These are phyloP conservation scores for Heterochromis multidens DNA, from an alignment of 2,113 vertebrate genomes.

Conservation along the genomic window DNA sequence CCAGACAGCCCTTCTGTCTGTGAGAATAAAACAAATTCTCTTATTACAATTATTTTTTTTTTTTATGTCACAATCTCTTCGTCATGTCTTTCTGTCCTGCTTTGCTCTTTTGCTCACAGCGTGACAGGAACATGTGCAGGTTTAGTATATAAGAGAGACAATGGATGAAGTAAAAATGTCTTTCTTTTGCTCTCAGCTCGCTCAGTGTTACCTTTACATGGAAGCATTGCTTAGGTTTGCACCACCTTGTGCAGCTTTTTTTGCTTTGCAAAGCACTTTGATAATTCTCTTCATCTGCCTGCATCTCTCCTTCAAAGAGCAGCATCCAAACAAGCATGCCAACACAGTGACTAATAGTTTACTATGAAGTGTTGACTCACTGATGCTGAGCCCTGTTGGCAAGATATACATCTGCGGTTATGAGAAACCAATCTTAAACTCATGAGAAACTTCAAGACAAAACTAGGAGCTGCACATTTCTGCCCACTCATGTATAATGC, in stretches of 20 bases:
- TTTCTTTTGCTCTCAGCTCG: not conserved
- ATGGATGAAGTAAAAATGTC: not conserved
- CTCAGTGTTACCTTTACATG: not conserved
- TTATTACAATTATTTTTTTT: not conserved
- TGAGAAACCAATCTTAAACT: slow-evolving; percentile 12
- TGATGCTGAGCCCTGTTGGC: not conserved
- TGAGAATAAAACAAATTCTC: not conserved
- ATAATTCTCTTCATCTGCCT: not conserved
- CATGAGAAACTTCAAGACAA: not conserved
- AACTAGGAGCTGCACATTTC: not conserved
- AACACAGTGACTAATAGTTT: slow-evolving; percentile 24
- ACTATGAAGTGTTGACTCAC: slow-evolving; percentile 44
- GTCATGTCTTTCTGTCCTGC: not conserved
- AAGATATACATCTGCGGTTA: not conserved
- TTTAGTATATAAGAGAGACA: not conserved
- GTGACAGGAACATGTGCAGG: not conserved
- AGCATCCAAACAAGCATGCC: slow-evolving; percentile 14
- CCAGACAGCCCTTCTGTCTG: not conserved
- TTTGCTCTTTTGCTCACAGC: not conserved
- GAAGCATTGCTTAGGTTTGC: not conserved
- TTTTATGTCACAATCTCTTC: not conserved
- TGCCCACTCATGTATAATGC: not conserved
- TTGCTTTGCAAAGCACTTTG: not conserved
- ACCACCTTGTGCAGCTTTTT: not conserved
- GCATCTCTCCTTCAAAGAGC: not conserved